Conservation (phyloP, 2,797 vertebrate species). For the Anguilla obscura region DNA sequence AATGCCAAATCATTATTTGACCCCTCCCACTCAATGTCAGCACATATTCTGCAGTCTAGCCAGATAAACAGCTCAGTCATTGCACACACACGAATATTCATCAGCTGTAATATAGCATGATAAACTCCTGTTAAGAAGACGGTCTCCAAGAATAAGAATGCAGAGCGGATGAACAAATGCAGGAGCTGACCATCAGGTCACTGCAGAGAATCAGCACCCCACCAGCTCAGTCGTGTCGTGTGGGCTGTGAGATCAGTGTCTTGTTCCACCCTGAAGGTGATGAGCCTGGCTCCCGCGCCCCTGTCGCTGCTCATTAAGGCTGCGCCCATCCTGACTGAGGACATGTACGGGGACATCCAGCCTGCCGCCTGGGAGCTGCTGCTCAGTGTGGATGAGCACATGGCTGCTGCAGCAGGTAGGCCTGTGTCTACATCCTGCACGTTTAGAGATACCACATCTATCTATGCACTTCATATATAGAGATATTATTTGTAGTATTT, state of each 20-base stretch:
- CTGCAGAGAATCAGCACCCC: background rate
- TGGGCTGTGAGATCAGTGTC: background rate
- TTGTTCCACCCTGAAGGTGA: slow-evolving; percentile 76
- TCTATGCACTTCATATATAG: background rate
- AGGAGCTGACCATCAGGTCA: background rate
- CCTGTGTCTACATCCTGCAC: background rate
- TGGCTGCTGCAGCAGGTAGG: slow-evolving; percentile 95
- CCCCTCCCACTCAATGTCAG: background rate
- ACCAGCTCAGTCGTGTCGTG: background rate
- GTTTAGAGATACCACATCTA: background rate
- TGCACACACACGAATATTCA: background rate
- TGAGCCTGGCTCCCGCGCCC: slow-evolving; percentile 94
- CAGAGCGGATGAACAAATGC: background rate
- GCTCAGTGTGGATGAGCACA: slow-evolving; percentile 96
- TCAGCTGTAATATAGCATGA: background rate
- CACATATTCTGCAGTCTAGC: background rate
- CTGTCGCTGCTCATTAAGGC: slow-evolving; percentile 95
- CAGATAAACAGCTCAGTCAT: background rate
- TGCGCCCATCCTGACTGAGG: slow-evolving; percentile 91
- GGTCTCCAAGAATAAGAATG: background rate
- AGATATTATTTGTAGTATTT: background rate
- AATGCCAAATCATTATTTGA: background rate
- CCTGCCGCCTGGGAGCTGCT: slow-evolving; percentile 96
- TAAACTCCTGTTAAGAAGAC: background rate
- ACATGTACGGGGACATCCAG: slow-evolving; percentile 97